Evolutionary conservation across 2,888 invertebrate genomes (phyloP), one percentile per base, ranked within the genome.

Genomic region (Galeopsomyia nigrocyanea): DNA sequence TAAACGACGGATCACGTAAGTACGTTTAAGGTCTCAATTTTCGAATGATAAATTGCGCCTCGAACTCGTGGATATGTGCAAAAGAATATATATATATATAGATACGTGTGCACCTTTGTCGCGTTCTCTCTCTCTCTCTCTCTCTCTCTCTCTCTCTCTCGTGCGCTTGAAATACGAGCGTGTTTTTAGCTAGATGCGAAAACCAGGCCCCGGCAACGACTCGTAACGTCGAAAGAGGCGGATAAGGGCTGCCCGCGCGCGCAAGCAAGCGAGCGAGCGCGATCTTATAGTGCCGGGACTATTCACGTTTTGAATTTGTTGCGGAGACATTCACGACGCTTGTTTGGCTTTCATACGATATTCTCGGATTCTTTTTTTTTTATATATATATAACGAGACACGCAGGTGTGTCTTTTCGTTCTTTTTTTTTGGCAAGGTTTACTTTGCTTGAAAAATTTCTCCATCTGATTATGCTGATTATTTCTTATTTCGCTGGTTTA

Each of bases 31-130:
- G 58, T 72, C 72, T 72, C 72, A 72, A 72, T 72, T 72, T 69
- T 72, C 71, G 72, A 72, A 68, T 72, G 72, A 72, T 72, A 68
- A 68, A 72, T 72, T 68, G 49, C 46, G 39, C 56, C 53, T 39
- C 7, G 39, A 39, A 13, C n/a, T n/a, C 13, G 39, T 39, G 39
- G 10, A 39, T 39, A 39, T 13, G 66, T 39, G 65, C 66, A 51
- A 71, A 66, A 62, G 53, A 65, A 66, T 71, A 66, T 47, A 58
- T 71, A 31, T 31, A 31, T 31, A 31, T 31, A 10, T 39, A 39
- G 2, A 39, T 13, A 39, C 39, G 39, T 39, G 64, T 53, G 63
- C 60, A 49, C 56, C 71, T 60, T 66, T 68, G 69, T 46, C 66
- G 57, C 67, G 22, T 49, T 49, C 53, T 26, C 65, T 58, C 26